Conservation (phyloP, 2,113 vertebrate species). For the Ginglymostoma cirratum region DNA sequence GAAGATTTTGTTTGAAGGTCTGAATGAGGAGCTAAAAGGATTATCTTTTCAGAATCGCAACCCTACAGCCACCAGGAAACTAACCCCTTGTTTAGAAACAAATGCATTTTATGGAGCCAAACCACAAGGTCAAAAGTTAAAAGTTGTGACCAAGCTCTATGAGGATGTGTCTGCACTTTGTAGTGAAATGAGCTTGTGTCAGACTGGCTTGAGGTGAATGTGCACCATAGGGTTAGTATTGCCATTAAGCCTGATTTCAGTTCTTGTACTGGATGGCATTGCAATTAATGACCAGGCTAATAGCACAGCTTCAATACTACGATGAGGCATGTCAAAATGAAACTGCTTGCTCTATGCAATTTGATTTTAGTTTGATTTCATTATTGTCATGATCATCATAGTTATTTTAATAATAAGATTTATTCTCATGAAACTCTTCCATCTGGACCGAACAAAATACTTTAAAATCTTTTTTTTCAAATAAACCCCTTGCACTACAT, state of each 20-base stretch:
- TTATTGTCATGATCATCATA: neutral
- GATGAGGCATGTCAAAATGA: neutral
- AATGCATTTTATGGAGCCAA: neutral
- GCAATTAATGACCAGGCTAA: neutral
- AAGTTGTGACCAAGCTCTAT: neutral
- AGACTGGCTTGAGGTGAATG: neutral
- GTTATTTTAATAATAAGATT: neutral
- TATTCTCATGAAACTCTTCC: neutral
- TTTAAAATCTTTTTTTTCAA: neutral
- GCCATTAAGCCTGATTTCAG: neutral
- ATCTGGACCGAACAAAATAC: neutral
- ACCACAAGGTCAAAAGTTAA: neutral
- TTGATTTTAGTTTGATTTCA: too few relatives aligned
- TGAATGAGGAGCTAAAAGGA: conserved; percentile 41
- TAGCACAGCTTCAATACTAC: neutral
- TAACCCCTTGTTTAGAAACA: neutral
- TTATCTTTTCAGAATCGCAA: conserved; percentile 45
- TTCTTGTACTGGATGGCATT: neutral
- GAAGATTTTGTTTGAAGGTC: conserved; percentile 41
- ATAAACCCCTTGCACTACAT: neutral
- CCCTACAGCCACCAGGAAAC: conserved; percentile 43
- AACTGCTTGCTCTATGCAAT: neutral
- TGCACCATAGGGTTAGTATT: neutral
- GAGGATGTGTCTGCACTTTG: neutral
- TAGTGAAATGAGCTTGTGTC: neutral